A percentile compares a stretch with the other conserved stretches of the same genome.
These are phyloP conservation scores for Syngnathus scovelli DNA, from an alignment of 2,113 vertebrate genomes.

Conservation along the genomic window DNA sequence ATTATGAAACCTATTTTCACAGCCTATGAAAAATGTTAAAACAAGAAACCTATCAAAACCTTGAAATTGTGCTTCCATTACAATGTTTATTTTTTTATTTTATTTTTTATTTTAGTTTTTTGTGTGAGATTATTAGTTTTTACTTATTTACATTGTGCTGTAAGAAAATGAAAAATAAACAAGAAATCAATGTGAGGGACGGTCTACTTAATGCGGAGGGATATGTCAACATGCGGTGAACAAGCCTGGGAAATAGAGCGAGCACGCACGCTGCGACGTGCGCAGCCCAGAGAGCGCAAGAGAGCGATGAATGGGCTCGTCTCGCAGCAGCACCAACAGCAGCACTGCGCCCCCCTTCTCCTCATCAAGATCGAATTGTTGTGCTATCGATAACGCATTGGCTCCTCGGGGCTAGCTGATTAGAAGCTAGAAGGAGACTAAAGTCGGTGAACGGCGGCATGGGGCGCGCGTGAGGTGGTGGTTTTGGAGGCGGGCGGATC, in stretches of 20 bases:
- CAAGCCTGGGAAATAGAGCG: neutral
- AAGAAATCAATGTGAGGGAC: neutral
- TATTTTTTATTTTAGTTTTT: too few relatives aligned
- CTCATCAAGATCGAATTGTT: constrained; percentile 42
- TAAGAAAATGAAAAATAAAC: too few relatives aligned
- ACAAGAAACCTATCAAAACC: too few relatives aligned
- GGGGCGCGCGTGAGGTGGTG: constrained; percentile 17
- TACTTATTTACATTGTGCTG: too few relatives aligned
- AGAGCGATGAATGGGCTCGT: constrained; percentile 47
- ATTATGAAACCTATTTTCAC: too few relatives aligned
- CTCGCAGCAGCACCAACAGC: constrained; percentile 21
- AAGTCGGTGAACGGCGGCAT: constrained; percentile 34
- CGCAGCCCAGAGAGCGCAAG: constrained; percentile 14
- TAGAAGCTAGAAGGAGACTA: constrained; percentile 16
- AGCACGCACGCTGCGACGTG: neutral
- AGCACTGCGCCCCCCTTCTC: constrained; percentile 39
- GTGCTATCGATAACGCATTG: neutral
- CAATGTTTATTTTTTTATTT: too few relatives aligned
- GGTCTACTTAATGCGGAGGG: neutral
- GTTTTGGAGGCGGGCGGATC: constrained; percentile 13
- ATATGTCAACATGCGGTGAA: neutral
- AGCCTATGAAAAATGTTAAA: too few relatives aligned
- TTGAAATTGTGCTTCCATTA: too few relatives aligned
- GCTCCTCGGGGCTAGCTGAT: neutral
- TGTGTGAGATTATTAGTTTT: too few relatives aligned